Conservation (phyloP, 2,888 invertebrate genomes). For the Acrocyrtus sp. region DNA sequence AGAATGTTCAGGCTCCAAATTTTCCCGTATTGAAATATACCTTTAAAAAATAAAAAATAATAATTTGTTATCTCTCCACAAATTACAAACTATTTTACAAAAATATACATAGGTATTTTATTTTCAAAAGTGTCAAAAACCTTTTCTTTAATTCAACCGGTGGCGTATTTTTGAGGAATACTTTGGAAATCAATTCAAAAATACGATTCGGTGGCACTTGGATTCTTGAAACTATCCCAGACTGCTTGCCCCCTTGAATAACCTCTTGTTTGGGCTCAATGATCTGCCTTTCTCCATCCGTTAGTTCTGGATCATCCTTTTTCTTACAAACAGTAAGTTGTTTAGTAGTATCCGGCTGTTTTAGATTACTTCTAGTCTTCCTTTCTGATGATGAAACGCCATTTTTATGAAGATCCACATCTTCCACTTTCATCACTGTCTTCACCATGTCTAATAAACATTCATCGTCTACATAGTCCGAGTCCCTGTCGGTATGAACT, state of each 20-base stretch:
- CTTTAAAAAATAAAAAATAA: no score
- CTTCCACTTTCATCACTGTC: constrained; percentile 88
- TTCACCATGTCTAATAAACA: constrained; percentile 94
- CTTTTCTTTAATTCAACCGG: constrained; percentile 89
- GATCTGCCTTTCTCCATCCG: no score
- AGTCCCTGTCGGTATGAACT: constrained; percentile 93
- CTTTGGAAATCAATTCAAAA: constrained; percentile 88
- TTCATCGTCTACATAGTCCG: constrained; percentile 96
- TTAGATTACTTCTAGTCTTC: no score
- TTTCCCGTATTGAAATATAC: constrained; percentile 88
- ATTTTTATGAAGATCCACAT: constrained; percentile 67
- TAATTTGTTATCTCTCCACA: no score
- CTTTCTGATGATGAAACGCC: no score
- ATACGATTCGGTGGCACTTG: constrained; percentile 75
- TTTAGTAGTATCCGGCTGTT: no score
- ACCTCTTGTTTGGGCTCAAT: constrained; percentile 58
- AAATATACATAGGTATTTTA: no score
- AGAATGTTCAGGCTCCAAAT: constrained; percentile 84
- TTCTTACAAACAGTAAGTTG: no score
- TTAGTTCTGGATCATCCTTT: no score
- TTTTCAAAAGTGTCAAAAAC: no score
- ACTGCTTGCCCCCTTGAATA: constrained; percentile 52
- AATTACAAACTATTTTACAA: no score
- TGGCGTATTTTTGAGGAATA: constrained; percentile 93
- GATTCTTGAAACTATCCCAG: constrained; percentile 53